phyloP scores from a whole-genome alignment of 2,113 vertebrate species.

The western clawed frog (Xenopus tropicalis) region UCB_Xtro_10.0 CM004443.2:116573001-116573500 shows the following conservation, averaged over 20 bases:
- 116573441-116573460: too few species aligned
- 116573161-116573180: not conserved
- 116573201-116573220: not conserved
- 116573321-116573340: not conserved
- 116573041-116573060: too few species aligned
- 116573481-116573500: too few species aligned
- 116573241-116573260: not conserved
- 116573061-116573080: too few species aligned
- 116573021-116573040: too few species aligned
- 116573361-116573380: not conserved
- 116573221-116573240: constrained; percentile 4
- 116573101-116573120: too few species aligned
- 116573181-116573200: not conserved
- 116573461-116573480: too few species aligned
- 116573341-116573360: not conserved
- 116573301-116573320: not conserved
- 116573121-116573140: not conserved
- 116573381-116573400: not conserved
- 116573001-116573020: too few species aligned
- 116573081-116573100: too few species aligned
- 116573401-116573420: not conserved
- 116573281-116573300: not conserved
- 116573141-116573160: not conserved
- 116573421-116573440: not conserved
- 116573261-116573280: constrained; percentile 5